Conservation (phyloP, 2,797 vertebrate species). For the Gephyroberyx darwinii region DNA sequence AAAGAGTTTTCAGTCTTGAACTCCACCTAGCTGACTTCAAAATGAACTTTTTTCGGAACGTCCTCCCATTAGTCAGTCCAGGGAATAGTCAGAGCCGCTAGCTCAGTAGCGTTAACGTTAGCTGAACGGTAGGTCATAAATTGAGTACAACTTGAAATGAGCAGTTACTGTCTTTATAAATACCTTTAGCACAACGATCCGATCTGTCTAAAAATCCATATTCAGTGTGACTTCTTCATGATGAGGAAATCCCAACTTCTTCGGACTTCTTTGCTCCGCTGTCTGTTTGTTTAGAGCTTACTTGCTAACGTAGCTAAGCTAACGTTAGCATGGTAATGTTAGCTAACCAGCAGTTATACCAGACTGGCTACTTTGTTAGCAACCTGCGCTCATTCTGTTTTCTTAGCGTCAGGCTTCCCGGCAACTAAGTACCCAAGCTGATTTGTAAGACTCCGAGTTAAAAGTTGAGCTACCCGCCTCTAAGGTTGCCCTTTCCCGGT, state of each 20-base stretch:
- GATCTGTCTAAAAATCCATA: constrained; percentile 48
- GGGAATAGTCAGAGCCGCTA: constrained; percentile 61
- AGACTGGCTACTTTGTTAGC: constrained; percentile 69
- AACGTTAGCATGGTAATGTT: constrained; percentile 62
- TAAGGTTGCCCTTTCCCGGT: constrained; percentile 72
- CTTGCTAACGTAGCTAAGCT: constrained; percentile 70
- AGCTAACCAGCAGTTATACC: constrained; percentile 55
- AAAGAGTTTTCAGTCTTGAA: not conserved
- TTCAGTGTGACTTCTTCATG: constrained; percentile 46
- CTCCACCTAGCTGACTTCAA: constrained; percentile 7
- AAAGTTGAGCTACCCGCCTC: constrained; percentile 51
- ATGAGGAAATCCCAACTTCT: constrained; percentile 57
- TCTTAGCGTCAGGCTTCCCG: not conserved
- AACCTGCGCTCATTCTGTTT: constrained; percentile 49
- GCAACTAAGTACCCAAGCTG: not conserved
- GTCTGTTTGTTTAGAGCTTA: constrained; percentile 62
- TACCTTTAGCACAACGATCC: constrained; percentile 57
- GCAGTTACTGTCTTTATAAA: constrained; percentile 3
- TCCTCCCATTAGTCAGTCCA: constrained; percentile 32
- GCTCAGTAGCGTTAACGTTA: constrained; percentile 55
- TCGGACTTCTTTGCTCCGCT: constrained; percentile 48
- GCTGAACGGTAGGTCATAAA: constrained; percentile 38
- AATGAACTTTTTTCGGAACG: constrained; percentile 29
- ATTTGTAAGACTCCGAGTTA: constrained; percentile 1
- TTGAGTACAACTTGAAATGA: constrained; percentile 20